Evolutionary conservation across 2,888 invertebrate genomes (phyloP).

Genomic region (Lithophane leautieri): DNA sequence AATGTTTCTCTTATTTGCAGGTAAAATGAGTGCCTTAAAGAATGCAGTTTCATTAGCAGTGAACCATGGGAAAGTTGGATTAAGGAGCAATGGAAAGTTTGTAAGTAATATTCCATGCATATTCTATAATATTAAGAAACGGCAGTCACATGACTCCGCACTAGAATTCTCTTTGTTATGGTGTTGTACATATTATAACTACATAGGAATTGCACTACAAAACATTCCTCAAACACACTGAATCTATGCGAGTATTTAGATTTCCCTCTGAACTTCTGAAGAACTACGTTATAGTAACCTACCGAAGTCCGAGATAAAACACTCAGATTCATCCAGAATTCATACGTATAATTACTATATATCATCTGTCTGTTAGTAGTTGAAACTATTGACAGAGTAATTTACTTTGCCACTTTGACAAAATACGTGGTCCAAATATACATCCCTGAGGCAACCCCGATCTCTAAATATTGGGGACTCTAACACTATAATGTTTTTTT

Average conservation of each 20-base stretch:
- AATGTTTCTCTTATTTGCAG: conserved; percentile 63
- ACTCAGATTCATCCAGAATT: not conserved
- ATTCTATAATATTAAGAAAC: not conserved
- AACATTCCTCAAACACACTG: not conserved
- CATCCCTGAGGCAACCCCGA: conserved; percentile 6
- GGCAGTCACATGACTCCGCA: not conserved
- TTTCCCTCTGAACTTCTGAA: not conserved
- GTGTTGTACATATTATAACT: not conserved
- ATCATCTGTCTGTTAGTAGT: not conserved
- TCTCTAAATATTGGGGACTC: not conserved
- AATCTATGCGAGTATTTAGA: not conserved
- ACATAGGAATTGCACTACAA: not conserved
- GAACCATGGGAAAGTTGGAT: conserved; percentile 77
- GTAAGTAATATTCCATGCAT: conserved; percentile 58
- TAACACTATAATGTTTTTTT: not conserved
- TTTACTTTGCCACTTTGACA: not conserved
- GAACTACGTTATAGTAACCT: not conserved
- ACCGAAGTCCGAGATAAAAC: too few relatives aligned
- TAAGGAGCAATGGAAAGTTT: conserved; percentile 79
- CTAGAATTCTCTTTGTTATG: not conserved
- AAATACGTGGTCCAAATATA: conserved; percentile 21
- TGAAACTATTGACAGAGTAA: not conserved
- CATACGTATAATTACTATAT: too few relatives aligned
- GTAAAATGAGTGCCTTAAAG: conserved; percentile 81
- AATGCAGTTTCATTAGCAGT: conserved; percentile 78